Evolutionary conservation across 2,113 vertebrate genomes (phyloP), one percentile per base, ranked within the genome.

Genomic region (Clupea harengus): DNA sequence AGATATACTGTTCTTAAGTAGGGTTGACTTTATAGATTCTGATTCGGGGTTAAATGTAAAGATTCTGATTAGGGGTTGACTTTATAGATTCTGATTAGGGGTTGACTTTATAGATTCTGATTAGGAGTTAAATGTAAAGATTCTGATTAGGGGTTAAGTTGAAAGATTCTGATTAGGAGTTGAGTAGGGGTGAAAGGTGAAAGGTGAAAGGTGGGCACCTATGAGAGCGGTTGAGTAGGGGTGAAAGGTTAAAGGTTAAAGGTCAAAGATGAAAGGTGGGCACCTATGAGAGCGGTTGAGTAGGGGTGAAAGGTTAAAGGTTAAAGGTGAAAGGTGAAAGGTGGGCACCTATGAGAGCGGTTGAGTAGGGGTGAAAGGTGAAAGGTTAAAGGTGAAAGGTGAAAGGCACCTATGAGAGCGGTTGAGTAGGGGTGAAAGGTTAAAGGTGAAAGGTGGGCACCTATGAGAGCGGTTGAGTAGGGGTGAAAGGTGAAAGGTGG

Each of bases 381-480:
- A 49, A 49, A 54, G 17, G 47, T 8, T n/a, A 60, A n/a, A 60
- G 57, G 46, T 47, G 15, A 46, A 8, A 57, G 83, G 17, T 32
- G 6, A n/a, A n/a, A n/a, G 18, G 39, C 39, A 64, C 22, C 57
- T 64, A 64, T 64, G 22, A n/a, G 57, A n/a, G 57, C 18, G 7
- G 57, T 22, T 18, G 3, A 7, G 11, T 98, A 98, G 57, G 32
- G 50, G 17, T 54, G 6, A 49, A 11, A 49, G 6, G 11, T 8
- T 49, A 54, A 5, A 18, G 52, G 45, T 46, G 0, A 60, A 8
- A 60, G 57, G 46, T 39, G 11, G 83, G 0, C 78, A 95, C 94
- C 95, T 75, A 95, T 92, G 0, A 95, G 89, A 75, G 94, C 93
- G 0, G 97, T 97, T 10, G 95, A 22, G 11, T 98, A 98, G 57